A percentile compares a stretch with the other conserved stretches of the same genome.
Evolutionary conservation across 2,888 invertebrate species (phyloP).

Genomic region (Brachypalpus laphriformis): DNA sequence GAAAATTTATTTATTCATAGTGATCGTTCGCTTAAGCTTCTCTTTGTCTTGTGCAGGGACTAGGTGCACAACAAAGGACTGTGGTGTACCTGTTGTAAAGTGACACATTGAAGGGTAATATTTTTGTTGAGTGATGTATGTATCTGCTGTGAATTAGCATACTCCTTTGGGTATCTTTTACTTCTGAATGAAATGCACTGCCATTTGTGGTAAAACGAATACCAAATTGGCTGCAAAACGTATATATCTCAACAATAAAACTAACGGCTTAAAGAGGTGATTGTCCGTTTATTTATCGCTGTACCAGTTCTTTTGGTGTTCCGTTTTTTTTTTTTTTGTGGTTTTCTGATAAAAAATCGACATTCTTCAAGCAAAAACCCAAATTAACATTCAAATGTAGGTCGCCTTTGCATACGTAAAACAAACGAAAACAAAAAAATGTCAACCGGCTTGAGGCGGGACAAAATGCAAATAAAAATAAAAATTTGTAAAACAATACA

Average conservation of each 20-base stretch:
- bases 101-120: slow-evolving; percentile 69
- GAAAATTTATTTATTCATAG: slow-evolving; percentile 44
- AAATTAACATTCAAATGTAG: slow-evolving; percentile 51
- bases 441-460: not conserved
- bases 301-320: slow-evolving; percentile 33
- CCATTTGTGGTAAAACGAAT: not conserved
- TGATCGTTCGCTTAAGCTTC: slow-evolving; percentile 29
- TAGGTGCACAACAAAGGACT: slow-evolving; percentile 50
- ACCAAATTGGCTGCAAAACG: not conserved
- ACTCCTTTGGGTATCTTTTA: not conserved
- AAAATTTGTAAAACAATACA: not conserved
- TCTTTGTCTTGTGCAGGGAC: slow-evolving; percentile 31
- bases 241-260: not conserved
- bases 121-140: slow-evolving; percentile 59
- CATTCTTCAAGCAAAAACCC: slow-evolving; percentile 1
- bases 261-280: slow-evolving; percentile 12
- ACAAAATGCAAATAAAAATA: not conserved
- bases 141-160: slow-evolving; percentile 37
- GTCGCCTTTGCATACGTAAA: slow-evolving; percentile 29
- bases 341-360: not conserved
- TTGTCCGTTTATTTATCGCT: slow-evolving; percentile 8
- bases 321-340: slow-evolving; percentile 6
- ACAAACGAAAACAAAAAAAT: not conserved
- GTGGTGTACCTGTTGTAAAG: slow-evolving; percentile 56
- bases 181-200: slow-evolving; percentile 15